Base-by-base conservation (phyloP, 2,888 invertebrate genomes). In the Trachelus troglodyta region DNA sequence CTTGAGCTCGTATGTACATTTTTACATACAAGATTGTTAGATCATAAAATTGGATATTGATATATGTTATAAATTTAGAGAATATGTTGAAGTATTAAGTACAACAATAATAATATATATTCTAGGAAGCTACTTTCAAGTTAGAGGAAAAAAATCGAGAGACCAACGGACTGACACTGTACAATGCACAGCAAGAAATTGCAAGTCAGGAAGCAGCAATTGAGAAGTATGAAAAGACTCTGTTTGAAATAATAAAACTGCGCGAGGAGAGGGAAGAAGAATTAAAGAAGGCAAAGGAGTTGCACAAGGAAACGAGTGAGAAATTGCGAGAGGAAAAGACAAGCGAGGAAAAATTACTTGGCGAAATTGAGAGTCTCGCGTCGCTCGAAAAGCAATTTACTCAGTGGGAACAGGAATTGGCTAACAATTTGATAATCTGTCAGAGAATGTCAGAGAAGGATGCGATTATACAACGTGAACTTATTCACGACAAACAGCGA, bases 381-480 rank as follows among this genome's bases (percentile, higher is more conserved):
- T 89, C 93, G 1, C 89, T 95, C 9, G 93, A 94, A 79, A 91
- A 92, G 12, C 94, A 95, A 87, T 92, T 95, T 86, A 92, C 93
- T 31, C 86, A 93, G 74, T 95, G 95, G 94, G 94, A 95, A 80
- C 92, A 93, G 23, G 94, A 95, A 85, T 93, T 95, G 0, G 94
- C 94, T 79, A 93, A 94, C 0, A 94, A 94, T 79, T 90, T 95
- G 76, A 92, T 93, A 1, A 92, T 95, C 85, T 95, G 94, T 78
- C 94, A 95, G 86, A 93, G 94, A 82, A 93, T 95, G 87, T 94
- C 94, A 0, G 94, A 94, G 84, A 95, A 95, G 91, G 91, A 91
- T 78, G 85, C 83, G 12, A 80, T 69, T 11, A 40, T 86, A 12
- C 85, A 88, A 34, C 84, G 92, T 85, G 73, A 92, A 89, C 79